A percentile compares a stretch with the other conserved stretches of the same genome.
Conservation (phyloP, 2,113 vertebrate genomes). For the Syngnathus floridae region DNA sequence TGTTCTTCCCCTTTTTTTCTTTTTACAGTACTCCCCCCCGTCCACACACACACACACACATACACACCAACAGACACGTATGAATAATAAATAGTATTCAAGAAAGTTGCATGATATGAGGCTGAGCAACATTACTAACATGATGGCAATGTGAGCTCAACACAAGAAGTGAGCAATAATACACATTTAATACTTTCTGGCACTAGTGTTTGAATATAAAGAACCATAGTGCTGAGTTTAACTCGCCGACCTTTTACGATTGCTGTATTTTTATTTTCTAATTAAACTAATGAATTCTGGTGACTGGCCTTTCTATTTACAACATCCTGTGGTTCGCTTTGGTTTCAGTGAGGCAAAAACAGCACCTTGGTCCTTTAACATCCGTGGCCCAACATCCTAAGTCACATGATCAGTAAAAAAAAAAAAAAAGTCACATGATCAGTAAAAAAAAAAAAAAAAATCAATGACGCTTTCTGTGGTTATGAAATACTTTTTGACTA, state of each 20-base stretch:
- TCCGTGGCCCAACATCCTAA: constrained; percentile 3
- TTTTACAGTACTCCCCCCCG: constrained; percentile 60
- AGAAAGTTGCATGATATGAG: constrained; percentile 53
- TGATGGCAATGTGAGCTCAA: constrained; percentile 20
- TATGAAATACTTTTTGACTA: constrained; percentile 44
- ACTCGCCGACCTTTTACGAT: constrained; percentile 7
- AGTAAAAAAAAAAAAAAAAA: not conserved
- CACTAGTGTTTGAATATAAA: constrained; percentile 14
- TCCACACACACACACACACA: constrained; percentile 31
- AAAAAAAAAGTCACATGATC: constrained; percentile 7
- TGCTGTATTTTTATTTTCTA: not conserved
- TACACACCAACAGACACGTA: constrained; percentile 23
- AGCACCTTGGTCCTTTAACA: constrained; percentile 34
- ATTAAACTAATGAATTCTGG: not conserved
- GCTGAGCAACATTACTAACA: constrained; percentile 35
- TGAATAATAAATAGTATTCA: constrained; percentile 59
- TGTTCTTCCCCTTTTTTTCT: constrained; percentile 37
- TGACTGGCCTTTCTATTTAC: not conserved
- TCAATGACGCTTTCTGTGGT: constrained; percentile 36
- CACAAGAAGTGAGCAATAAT: constrained; percentile 5
- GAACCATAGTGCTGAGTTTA: constrained; percentile 25
- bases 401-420: constrained; percentile 8
- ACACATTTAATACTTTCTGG: constrained; percentile 33
- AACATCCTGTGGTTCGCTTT: not conserved
- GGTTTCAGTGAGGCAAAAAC: constrained; percentile 28